Conservation (phyloP, 92 coral and sea anemone genomes). For the Paragorgia papillata region DNA sequence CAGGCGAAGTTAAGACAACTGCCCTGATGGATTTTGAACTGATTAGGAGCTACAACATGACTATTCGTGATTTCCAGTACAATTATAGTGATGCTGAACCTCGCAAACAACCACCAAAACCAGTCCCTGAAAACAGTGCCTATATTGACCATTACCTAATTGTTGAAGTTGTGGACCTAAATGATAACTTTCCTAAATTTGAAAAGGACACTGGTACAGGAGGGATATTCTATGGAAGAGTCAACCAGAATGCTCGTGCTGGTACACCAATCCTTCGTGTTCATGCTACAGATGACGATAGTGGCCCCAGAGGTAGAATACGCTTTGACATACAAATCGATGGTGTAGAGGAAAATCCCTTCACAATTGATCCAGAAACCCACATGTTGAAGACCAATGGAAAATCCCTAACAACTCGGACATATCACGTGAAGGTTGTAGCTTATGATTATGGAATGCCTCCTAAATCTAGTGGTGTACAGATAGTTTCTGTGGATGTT, state of each 20-base stretch:
- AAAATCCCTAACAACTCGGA: background rate
- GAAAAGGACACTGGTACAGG: slow-evolving; percentile 4
- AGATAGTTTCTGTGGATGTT: slow-evolving; percentile 55
- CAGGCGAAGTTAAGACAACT: slow-evolving; percentile 30
- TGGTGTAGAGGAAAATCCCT: background rate
- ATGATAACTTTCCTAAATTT: slow-evolving; percentile 20
- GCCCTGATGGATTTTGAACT: slow-evolving; percentile 39
- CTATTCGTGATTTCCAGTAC: slow-evolving; percentile 33
- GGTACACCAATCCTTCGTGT: slow-evolving; percentile 25
- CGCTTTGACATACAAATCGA: slow-evolving; percentile 30
- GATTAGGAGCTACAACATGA: slow-evolving; percentile 25
- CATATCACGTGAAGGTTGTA: slow-evolving; percentile 70
- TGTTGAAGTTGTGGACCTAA: slow-evolving; percentile 37
- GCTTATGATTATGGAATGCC: slow-evolving; percentile 59
- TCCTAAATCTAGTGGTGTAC: slow-evolving; percentile 47
- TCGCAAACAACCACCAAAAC: slow-evolving; percentile 6
- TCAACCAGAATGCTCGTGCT: slow-evolving; percentile 25
- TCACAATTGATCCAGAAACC: slow-evolving; percentile 48
- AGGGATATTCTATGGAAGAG: slow-evolving; percentile 11
- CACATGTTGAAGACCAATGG: slow-evolving; percentile 67
- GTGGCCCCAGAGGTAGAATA: slow-evolving; percentile 39
- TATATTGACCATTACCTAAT: slow-evolving; percentile 43
- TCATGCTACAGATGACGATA: slow-evolving; percentile 16
- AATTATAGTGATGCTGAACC: slow-evolving; percentile 20
- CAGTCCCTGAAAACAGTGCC: background rate